Evolutionary conservation across 2,113 vertebrate species (phyloP), one percentile per base, ranked within the genome.

Genomic region (Neogobius melanostomus): DNA sequence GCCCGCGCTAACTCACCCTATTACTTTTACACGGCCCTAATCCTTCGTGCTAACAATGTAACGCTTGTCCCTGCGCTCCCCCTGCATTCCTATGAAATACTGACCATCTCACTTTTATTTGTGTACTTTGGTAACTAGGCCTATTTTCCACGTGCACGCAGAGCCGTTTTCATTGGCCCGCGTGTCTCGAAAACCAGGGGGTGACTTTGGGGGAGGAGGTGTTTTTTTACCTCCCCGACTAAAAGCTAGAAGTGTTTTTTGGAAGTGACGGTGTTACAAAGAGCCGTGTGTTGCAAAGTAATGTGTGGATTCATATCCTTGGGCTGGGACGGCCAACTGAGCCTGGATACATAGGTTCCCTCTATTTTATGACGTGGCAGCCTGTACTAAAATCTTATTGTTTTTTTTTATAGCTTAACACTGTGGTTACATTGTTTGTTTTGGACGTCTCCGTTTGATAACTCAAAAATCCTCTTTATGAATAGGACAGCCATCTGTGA

Each of bases 231-330:
- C 82, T 86, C 64, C 83, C 84, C 79, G 10, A 59, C 53, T 81
- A 82, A 77, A 83, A 66, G 79, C 80, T 81, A n/a, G 59, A 43
- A 49, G 69, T 50, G 4, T 72, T 57, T 82, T 76, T 4, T 79
- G 76, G 75, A 66, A 63, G 49, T 62, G 72, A 83, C 52, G 28
- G 28, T 62, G 65, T 68, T 84, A 93, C 91, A 93, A 93, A 92
- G 91, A 91, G 77, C 82, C 82, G 77, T 88, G 90, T 93, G 90
- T 92, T 87, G 81, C 82, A 83, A 90, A 85, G 86, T 86, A 84
- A 88, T 89, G 87, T 90, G 90, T 87, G 87, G 88, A 87, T 36
- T 36, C 28, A 36, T 84, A 76, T 88, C 83, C 89, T 90, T 87
- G 78, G 80, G 79, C 80, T 77, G 69, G 66, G 72, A 65, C 82